These are phyloP conservation scores for Zygogramma bicolorata DNA, from an alignment of 2,888 invertebrate species.

Conservation along the genomic window DNA sequence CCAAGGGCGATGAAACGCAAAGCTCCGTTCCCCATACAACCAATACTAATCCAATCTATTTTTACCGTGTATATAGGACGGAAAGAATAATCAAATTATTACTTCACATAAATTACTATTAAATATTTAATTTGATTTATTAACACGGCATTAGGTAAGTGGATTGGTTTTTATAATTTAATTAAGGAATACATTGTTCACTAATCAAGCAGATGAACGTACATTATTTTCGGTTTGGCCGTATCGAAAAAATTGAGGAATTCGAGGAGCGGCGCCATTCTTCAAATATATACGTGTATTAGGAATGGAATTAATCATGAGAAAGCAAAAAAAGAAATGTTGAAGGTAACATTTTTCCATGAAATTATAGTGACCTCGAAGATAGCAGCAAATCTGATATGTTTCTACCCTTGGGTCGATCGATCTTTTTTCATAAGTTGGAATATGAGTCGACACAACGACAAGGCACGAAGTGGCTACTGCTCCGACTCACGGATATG, in stretches of 20 bases:
- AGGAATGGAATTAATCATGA: neutral
- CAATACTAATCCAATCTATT: conserved; percentile 28
- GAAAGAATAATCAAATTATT: conserved; percentile 45
- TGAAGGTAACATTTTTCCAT: neutral
- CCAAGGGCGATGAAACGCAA: conserved; percentile 22
- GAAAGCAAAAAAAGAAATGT: neutral
- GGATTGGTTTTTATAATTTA: conserved; percentile 51
- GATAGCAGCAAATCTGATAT: neutral
- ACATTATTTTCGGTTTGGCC: conserved; percentile 11
- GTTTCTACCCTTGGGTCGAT: too few species aligned
- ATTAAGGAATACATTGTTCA: conserved; percentile 41
- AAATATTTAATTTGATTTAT: conserved; percentile 50
- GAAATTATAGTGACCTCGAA: neutral
- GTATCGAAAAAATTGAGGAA: conserved; percentile 17
- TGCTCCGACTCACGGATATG: too few species aligned
- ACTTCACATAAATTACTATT: conserved; percentile 46
- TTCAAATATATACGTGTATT: neutral
- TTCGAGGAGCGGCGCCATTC: neutral
- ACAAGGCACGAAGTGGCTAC: too few species aligned
- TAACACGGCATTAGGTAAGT: conserved; percentile 49
- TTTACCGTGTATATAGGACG: conserved; percentile 15
- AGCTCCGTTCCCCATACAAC: conserved; percentile 10
- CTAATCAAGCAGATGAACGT: conserved; percentile 26
- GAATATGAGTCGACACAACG: too few species aligned
- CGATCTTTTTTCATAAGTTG: too few species aligned